Conservation (phyloP, 2,888 invertebrate species). For the Amorpha juglandis region DNA sequence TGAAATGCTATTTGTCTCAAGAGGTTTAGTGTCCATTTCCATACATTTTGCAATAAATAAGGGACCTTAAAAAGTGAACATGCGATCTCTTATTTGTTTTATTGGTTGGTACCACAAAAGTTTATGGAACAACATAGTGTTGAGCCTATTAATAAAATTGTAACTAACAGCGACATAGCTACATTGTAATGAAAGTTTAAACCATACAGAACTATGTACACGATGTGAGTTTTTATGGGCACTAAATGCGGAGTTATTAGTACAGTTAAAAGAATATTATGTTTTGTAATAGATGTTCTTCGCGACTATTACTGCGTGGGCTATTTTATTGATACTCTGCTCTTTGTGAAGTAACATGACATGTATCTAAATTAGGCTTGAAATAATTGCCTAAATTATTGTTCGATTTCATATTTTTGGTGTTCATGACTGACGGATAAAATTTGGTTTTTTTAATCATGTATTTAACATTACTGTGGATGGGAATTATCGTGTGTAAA, state of each 20-base stretch:
- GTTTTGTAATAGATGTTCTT: constrained; percentile 21
- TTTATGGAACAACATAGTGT: constrained; percentile 33
- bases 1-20: constrained; percentile 59
- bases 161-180: constrained; percentile 21
- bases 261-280: constrained; percentile 21
- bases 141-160: constrained; percentile 33
- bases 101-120: constrained; percentile 39
- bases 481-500: too few species aligned
- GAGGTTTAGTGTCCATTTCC: constrained; percentile 61
- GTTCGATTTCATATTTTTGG: background rate
- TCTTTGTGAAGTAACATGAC: constrained; percentile 28
- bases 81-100: constrained; percentile 36
- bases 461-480: too few species aligned
- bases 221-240: constrained; percentile 12
- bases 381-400: background rate
- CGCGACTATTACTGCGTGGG: constrained; percentile 17
- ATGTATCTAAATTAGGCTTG: background rate
- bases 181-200: constrained; percentile 24
- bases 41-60: constrained; percentile 64
- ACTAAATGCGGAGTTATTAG: constrained; percentile 24
- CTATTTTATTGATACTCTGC: constrained; percentile 10
- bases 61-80: constrained; percentile 46
- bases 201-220: constrained; percentile 13
- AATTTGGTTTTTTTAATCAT: too few species aligned
- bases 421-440: background rate